Base-by-base conservation (phyloP, 1,140 invertebrate genomes). In the Brachionus plicatilis region DNA sequence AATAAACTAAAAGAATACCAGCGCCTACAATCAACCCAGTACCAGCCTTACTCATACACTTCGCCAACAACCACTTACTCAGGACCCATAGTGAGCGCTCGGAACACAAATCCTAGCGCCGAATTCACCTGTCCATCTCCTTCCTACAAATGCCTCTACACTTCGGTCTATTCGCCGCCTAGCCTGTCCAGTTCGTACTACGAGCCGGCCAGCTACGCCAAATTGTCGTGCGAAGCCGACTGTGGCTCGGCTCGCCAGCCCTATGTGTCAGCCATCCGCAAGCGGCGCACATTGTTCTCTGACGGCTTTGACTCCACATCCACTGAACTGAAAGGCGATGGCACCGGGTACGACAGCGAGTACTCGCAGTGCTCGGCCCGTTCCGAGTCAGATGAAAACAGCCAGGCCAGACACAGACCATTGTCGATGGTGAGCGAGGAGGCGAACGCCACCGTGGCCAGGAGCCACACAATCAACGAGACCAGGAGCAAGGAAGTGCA, bases 211-310 rank as follows among this genome's bases (percentile, higher is more conserved):
- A 75, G 33, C 20, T 43, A 45, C 14, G 11, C 33, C 7, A 75
- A 76, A 9, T 43, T 37, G 17, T 14, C 37, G n/a, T 33, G 12
- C 14, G 72, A 82, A 8, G 4, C 3, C 14, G 33, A 33, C 3
- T 65, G 56, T 1, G n/a, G 29, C 12, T 27, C 33, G 1, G 17
- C 17, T 11, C 43, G 43, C 50, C 20, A 53, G 33, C 79, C 79
- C 8, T 82, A 82, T 27, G 79, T 82, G 17, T 82, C 79, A 11
- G 79, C 79, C 0, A 82, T 82, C 11, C 50, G 79, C 20, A 82
- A 82, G 14, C 33, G 79, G 29, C 50, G 79, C 2, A 82, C 79
- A 14, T 65, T 82, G 12, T 68, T 82, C 20, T 82, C 79, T 12
- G 79, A 82, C 37, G 79, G 65, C 8, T 65, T 82, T 24, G 72